Evolutionary conservation across 2,113 vertebrate genomes (phyloP).

Genomic region (Prochilodus magdalenae): DNA sequence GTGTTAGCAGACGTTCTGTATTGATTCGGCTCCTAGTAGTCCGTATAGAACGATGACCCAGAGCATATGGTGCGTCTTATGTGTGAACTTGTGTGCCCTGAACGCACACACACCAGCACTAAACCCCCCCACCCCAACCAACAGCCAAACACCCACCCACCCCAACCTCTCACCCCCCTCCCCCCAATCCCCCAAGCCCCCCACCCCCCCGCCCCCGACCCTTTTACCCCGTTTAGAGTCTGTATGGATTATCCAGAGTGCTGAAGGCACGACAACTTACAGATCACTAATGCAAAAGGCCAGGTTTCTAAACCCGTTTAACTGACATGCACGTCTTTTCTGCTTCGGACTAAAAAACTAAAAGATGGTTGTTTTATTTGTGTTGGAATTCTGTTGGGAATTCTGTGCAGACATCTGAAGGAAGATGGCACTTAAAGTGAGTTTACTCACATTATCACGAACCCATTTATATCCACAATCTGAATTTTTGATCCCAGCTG

Average conservation of each 20-base stretch:
- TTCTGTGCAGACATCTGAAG: too few relatives aligned
- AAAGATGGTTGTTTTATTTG: too few relatives aligned
- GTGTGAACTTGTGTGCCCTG: slow-evolving; percentile 53
- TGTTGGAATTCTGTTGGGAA: too few relatives aligned
- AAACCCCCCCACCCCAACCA: not conserved
- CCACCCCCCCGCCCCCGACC: not conserved
- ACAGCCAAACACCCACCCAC: not conserved
- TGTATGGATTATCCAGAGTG: slow-evolving; percentile 40
- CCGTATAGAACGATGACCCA: slow-evolving; percentile 51
- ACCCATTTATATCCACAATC: not conserved
- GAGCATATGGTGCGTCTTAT: slow-evolving; percentile 60
- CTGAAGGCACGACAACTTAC: slow-evolving; percentile 30
- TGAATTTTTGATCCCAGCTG: not conserved
- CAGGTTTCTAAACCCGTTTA: not conserved
- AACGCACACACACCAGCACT: slow-evolving; percentile 46
- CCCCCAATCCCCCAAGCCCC: not conserved
- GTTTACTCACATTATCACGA: too few relatives aligned
- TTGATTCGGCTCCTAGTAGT: slow-evolving; percentile 53
- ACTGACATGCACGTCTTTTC: not conserved
- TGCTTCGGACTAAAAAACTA: not conserved
- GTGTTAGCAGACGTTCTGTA: slow-evolving; percentile 59
- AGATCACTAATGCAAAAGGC: not conserved
- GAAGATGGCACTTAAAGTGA: too few relatives aligned
- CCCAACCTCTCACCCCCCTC: not conserved
- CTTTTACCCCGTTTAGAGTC: slow-evolving; percentile 9